Percentiles rank a stretch among this genome's conserved stretches.
phyloP scores from a whole-genome alignment of 2,888 invertebrate genomes.

The Colletes collaris region DNA sequence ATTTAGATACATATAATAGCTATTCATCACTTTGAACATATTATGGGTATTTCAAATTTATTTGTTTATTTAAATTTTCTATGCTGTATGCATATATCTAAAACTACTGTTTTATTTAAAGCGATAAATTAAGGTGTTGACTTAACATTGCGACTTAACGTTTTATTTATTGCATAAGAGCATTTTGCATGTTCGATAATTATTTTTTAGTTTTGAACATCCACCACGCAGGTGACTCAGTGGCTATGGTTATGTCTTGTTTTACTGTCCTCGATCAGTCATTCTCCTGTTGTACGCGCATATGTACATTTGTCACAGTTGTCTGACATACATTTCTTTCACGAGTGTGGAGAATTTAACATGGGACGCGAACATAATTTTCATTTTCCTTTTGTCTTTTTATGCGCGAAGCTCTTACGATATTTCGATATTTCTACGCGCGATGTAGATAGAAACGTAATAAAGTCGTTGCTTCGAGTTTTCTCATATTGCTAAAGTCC shows the following conservation, averaged over 20 bases:
- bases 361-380: background rate
- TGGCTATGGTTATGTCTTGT: conserved; percentile 5
- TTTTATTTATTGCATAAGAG: background rate
- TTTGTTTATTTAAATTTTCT: too few species aligned
- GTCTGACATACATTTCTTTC: conserved; percentile 30
- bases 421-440: conserved; percentile 6
- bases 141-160: too few species aligned
- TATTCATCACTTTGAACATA: conserved; percentile 5
- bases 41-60: too few species aligned
- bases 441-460: conserved; percentile 10
- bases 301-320: background rate
- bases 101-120: too few species aligned
- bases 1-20: conserved; percentile 6
- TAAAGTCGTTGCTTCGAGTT: conserved; percentile 30
- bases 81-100: too few species aligned
- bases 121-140: background rate
- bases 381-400: background rate
- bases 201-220: background rate
- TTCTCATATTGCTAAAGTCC: conserved; percentile 52
- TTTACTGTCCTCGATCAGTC: conserved; percentile 23
- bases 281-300: conserved; percentile 1
- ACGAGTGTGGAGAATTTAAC: background rate
- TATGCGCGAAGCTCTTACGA: background rate
- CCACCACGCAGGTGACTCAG: conserved; percentile 17
- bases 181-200: background rate